Evolutionary conservation across 2,888 invertebrate species (phyloP).

Genomic region (Xestoiulus laeticollis): DNA sequence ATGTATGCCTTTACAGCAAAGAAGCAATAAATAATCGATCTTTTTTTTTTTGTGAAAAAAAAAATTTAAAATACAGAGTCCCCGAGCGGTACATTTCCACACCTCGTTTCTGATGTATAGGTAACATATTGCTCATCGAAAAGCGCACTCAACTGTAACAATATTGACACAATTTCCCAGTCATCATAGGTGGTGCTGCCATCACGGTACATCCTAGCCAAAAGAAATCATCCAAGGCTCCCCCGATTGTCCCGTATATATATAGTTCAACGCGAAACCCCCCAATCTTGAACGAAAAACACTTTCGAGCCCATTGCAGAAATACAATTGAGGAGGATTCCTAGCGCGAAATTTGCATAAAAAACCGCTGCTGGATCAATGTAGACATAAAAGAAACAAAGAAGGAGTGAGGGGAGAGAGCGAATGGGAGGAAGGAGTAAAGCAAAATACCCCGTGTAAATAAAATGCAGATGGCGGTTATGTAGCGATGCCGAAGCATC

Average conservation of each 20-base stretch:
- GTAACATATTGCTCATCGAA: not conserved
- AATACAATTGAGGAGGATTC: not conserved
- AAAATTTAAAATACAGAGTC: conserved; percentile 15
- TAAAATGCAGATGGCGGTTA: conserved; percentile 14
- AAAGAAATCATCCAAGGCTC: not conserved
- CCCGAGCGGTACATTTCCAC: not conserved
- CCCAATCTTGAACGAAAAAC: not conserved
- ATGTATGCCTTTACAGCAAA: not conserved
- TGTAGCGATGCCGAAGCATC: not conserved
- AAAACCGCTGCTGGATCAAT: conserved; percentile 31
- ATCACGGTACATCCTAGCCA: not conserved
- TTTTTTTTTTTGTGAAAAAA: not conserved
- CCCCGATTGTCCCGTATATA: not conserved
- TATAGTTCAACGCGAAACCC: not conserved
- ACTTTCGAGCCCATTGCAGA: conserved; percentile 33
- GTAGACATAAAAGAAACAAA: conserved; percentile 34
- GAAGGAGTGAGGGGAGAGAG: not conserved
- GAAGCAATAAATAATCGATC: conserved; percentile 8
- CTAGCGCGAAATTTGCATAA: conserved; percentile 5
- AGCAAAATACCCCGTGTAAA: not conserved
- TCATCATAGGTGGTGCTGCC: not conserved
- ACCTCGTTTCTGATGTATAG: not conserved
- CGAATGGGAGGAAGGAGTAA: not conserved
- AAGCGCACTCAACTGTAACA: not conserved
- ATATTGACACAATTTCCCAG: not conserved